These are phyloP conservation scores for Myxocyprinus asiaticus DNA, from an alignment of 2,113 vertebrate genomes.

Conservation along the genomic window DNA sequence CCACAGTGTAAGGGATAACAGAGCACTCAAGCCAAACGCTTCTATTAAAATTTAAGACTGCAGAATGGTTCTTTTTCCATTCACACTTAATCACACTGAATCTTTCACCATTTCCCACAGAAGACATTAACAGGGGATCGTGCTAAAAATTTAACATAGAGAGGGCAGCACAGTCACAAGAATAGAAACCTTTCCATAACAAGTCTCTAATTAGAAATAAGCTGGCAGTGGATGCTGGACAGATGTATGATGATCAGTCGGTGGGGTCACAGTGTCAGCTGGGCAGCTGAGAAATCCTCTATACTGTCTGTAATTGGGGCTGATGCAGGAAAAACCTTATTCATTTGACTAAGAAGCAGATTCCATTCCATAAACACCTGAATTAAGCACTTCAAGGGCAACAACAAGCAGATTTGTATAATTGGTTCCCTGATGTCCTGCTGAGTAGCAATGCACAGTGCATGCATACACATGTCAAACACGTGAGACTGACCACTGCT, in stretches of 20 bases:
- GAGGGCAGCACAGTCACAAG: neutral
- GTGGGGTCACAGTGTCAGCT: slow-evolving; percentile 6
- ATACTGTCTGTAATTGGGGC: slow-evolving; percentile 28
- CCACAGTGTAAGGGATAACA: neutral
- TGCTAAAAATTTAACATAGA: slow-evolving; percentile 17
- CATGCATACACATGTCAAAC: neutral
- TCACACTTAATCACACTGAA: slow-evolving; percentile 6
- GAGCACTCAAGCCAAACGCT: neutral
- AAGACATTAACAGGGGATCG: slow-evolving; percentile 12
- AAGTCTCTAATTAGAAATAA: slow-evolving; percentile 35
- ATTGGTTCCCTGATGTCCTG: slow-evolving; percentile 39
- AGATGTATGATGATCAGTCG: slow-evolving; percentile 30
- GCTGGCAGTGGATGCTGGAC: slow-evolving; percentile 15
- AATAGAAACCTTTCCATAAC: slow-evolving; percentile 7
- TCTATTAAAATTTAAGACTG: slow-evolving; percentile 11
- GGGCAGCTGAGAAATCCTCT: slow-evolving; percentile 5
- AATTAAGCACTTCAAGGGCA: slow-evolving; percentile 6
- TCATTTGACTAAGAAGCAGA: neutral
- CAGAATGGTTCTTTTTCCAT: slow-evolving; percentile 10
- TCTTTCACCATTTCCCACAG: slow-evolving; percentile 22
- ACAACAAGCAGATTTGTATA: slow-evolving; percentile 28
- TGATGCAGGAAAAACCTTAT: slow-evolving; percentile 1
- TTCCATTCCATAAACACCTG: slow-evolving; percentile 3
- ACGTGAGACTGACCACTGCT: slow-evolving; percentile 23
- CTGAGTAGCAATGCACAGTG: too few species aligned